Evolutionary conservation across 92 coral and sea anemone species (phyloP), one percentile per base, ranked within the genome.

Genomic region (Heliopora coerulea): DNA sequence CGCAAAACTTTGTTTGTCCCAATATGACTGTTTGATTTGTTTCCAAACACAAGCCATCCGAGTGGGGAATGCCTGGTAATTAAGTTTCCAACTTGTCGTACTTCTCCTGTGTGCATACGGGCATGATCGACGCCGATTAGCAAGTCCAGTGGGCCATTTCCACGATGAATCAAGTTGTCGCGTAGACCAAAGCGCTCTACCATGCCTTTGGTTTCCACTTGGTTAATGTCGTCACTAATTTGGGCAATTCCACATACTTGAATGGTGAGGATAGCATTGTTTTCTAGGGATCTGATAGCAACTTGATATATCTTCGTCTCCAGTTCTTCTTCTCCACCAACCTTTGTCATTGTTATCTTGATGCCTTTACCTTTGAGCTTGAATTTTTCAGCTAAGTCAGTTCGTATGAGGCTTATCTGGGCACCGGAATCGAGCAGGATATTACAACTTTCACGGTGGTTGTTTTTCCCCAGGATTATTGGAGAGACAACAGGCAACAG

Each of bases 71-170:
- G n/a, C 37, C 88, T 42, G 1, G 85, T 88, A 1, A 87, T 75
- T 13, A 87, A 54, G 33, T 80, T 25, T 5, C 42, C 83, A 25
- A 56, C 54, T 79, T 87, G 68, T 48, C 60, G 83, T 25, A 75
- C 83, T 23, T 54, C 58, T 13, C 91, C 91, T 29, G 88, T 70
- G 52, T 87, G 91, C 65, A 80, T 24, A 68, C 63, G 32, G 6
- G 88, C 83, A 29, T 87, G 86, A 49, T 87, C 86, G 19, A 83
- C 78, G 10, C 86, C 88, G 39, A 84, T 83, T 18, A 87, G 74
- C 4, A 87, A 24, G 57, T 84, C 88, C 33, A 83, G 48, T 23
- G 61, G 56, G 2, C 91, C 91, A 19, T 25, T 39, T 66, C 83
- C 84, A 33, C 85, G 28, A 13, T 68, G 52, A n/a, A n/a, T n/a